phyloP scores from a whole-genome alignment of 2,888 invertebrate species.

The Temnothorax unifasciatus region DNA sequence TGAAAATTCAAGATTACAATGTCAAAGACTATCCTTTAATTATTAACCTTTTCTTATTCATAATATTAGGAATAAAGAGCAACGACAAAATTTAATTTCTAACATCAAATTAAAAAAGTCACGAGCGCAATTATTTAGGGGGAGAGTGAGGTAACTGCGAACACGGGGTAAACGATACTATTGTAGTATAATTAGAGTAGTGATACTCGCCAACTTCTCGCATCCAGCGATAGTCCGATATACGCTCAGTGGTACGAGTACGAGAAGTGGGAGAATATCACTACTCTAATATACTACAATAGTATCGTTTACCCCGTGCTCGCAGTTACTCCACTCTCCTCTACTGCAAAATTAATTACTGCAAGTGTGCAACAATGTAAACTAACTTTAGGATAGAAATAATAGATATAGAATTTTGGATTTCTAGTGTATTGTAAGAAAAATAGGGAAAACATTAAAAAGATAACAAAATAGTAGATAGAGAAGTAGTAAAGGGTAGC shows the following conservation, averaged over 20 bases:
- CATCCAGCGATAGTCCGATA: too few species aligned
- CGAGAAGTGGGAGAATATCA: too few species aligned
- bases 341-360: too few species aligned
- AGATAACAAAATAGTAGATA: neutral
- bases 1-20: conserved; percentile 4
- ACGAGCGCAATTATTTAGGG: neutral
- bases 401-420: neutral
- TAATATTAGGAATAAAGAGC: neutral
- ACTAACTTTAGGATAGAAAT: neutral
- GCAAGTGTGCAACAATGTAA: neutral
- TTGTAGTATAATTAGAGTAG: too few species aligned
- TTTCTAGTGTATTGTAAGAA: neutral
- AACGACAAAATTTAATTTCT: neutral
- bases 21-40: neutral
- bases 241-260: too few species aligned
- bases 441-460: neutral
- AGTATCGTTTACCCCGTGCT: too few species aligned
- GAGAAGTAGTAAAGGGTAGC: neutral
- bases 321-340: too few species aligned
- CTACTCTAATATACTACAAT: too few species aligned
- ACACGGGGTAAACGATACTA: too few species aligned
- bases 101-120: neutral
- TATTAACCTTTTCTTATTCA: neutral
- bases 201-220: too few species aligned
- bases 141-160: too few species aligned